Evolutionary conservation across 2,113 vertebrate species (phyloP).

Genomic region (Galeopterus variegatus): DNA sequence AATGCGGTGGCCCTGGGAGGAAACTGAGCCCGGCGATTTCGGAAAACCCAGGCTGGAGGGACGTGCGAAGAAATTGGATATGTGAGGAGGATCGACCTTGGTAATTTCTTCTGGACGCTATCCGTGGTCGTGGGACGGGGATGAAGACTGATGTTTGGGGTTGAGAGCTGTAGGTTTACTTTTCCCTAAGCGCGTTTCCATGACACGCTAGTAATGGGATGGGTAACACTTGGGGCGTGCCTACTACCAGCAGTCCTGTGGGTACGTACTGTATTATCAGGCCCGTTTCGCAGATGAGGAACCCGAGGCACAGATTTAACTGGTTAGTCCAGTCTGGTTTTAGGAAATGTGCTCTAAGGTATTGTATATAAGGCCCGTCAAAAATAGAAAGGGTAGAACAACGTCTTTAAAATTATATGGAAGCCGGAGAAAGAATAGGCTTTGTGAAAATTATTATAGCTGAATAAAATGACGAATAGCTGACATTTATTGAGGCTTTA

Average conservation of each 20-base stretch:
- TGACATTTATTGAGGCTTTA: constrained; percentile 26
- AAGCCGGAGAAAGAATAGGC: background rate
- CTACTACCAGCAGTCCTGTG: fast-evolving
- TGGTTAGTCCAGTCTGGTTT: background rate
- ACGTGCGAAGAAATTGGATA: background rate
- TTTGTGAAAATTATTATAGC: background rate
- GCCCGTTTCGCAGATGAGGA: background rate
- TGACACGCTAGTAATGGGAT: too few relatives aligned
- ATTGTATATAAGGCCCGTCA: background rate
- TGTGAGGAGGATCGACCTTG: background rate
- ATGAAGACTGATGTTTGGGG: background rate
- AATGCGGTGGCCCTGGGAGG: background rate
- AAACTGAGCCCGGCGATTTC: background rate
- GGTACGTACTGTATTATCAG: background rate
- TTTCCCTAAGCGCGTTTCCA: background rate
- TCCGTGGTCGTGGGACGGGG: background rate
- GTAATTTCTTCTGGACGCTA: fast-evolving
- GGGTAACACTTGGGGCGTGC: background rate
- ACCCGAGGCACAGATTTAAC: background rate
- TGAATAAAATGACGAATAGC: background rate
- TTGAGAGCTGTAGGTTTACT: background rate
- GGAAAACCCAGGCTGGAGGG: background rate
- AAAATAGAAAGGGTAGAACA: background rate
- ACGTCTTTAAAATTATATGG: background rate
- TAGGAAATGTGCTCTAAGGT: background rate